phyloP scores from a whole-genome alignment of 2,888 invertebrate genomes.

The Hirtodrosophila histrioides region DNA sequence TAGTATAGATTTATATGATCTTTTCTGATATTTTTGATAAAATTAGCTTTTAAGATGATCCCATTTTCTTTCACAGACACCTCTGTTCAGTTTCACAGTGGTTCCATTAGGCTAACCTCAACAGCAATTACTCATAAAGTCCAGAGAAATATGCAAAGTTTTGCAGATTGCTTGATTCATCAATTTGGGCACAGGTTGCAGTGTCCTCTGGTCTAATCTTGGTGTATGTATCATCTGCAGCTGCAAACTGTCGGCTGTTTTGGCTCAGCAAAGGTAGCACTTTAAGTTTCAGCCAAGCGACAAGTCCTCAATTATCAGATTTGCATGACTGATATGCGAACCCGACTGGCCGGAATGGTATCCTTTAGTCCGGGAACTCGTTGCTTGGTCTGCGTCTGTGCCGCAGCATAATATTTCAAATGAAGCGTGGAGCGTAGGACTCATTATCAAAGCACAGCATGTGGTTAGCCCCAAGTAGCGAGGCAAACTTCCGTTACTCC shows the following conservation, averaged over 20 bases:
- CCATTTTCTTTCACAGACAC: too few species aligned
- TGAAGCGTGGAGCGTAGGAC: constrained; percentile 64
- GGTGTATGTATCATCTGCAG: constrained; percentile 28
- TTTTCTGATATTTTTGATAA: too few species aligned
- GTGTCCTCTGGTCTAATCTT: constrained; percentile 52
- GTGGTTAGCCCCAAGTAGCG: constrained; percentile 74
- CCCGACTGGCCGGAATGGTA: constrained; percentile 33
- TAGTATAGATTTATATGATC: too few species aligned
- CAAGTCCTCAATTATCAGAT: constrained; percentile 80
- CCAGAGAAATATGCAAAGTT: constrained; percentile 50
- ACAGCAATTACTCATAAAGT: constrained; percentile 60
- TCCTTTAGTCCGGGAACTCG: constrained; percentile 9
- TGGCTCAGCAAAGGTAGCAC: constrained; percentile 44
- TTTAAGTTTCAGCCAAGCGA: constrained; percentile 72
- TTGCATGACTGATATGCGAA: constrained; percentile 74
- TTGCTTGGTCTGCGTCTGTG: constrained; percentile 35
- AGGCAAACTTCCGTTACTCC: constrained; percentile 58
- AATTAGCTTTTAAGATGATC: too few species aligned
- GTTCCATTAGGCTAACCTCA: constrained; percentile 30
- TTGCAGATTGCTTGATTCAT: constrained; percentile 28
- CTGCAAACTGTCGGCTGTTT: constrained; percentile 3
- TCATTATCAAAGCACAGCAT: constrained; percentile 81
- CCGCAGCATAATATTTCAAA: constrained; percentile 76
- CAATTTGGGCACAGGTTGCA: constrained; percentile 17
- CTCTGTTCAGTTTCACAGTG: not conserved